Percentiles rank a stretch among this genome's conserved stretches.
Evolutionary conservation across 2,113 vertebrate species (phyloP).

Genomic region (Pelusios castaneus): DNA sequence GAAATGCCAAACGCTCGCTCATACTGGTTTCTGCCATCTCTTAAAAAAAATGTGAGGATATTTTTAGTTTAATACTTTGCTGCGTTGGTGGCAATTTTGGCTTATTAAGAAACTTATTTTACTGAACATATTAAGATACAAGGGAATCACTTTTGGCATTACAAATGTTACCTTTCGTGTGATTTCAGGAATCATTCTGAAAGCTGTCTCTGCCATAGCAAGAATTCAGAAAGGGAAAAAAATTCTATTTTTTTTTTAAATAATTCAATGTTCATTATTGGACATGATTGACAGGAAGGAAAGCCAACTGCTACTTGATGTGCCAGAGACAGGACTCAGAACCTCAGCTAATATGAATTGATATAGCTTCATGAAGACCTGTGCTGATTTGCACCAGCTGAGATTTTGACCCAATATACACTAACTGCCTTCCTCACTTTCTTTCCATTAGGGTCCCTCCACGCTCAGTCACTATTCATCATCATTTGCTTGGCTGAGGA

Average conservation of each 20-base stretch:
- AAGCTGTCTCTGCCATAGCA: neutral
- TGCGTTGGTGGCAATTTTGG: neutral
- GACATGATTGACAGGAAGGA: neutral
- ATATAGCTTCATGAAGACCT: neutral
- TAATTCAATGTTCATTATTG: neutral
- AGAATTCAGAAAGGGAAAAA: neutral
- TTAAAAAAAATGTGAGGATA: conserved; percentile 39
- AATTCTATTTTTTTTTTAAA: neutral
- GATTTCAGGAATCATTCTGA: neutral
- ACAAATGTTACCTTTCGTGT: neutral
- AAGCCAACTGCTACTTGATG: neutral
- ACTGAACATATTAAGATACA: neutral
- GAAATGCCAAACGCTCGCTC: conserved; percentile 81
- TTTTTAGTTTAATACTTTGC: neutral
- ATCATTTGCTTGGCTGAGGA: neutral
- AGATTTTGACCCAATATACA: neutral
- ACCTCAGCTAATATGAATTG: neutral
- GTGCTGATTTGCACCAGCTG: neutral
- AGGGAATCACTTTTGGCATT: neutral
- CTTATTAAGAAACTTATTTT: neutral
- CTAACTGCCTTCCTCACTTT: neutral
- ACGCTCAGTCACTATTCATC: neutral
- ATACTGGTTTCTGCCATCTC: conserved; percentile 89
- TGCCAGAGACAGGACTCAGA: neutral
- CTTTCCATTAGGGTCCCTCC: neutral